These are phyloP conservation scores for Carassius gibelio DNA, from an alignment of 2,113 vertebrate species.

Conservation along the genomic window DNA sequence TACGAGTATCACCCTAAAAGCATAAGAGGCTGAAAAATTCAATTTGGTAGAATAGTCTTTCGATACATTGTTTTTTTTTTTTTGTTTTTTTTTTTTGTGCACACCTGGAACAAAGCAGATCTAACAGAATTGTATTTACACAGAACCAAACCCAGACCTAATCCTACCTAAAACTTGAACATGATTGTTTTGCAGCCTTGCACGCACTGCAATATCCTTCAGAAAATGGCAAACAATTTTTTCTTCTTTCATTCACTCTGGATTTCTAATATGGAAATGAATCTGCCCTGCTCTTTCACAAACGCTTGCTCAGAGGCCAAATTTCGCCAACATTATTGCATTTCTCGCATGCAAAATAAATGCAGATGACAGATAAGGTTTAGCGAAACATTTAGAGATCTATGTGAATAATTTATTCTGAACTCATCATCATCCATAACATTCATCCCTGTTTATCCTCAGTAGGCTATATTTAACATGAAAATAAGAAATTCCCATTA, in stretches of 20 bases:
- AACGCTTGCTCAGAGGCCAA: constrained; percentile 24
- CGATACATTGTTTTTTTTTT: not conserved
- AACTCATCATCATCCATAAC: not conserved
- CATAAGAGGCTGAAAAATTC: not conserved
- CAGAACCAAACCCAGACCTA: not conserved
- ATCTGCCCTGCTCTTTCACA: constrained; percentile 16
- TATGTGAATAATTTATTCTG: not conserved
- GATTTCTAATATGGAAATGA: constrained; percentile 18
- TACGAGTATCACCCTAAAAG: too few species aligned
- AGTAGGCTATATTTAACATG: not conserved
- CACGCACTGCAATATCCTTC: not conserved
- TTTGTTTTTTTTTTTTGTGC: too few species aligned
- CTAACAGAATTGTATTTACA: not conserved
- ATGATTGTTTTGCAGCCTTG: too few species aligned
- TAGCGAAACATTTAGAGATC: constrained; percentile 11
- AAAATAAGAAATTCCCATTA: not conserved
- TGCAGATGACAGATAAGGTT: constrained; percentile 1
- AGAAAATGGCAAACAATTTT: not conserved
- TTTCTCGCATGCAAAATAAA: not conserved
- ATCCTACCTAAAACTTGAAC: not conserved
- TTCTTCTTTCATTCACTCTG: not conserved
- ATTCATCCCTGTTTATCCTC: too few species aligned
- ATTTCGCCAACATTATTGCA: constrained; percentile 18
- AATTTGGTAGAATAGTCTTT: not conserved
- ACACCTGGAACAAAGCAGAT: not conserved